phyloP scores from a whole-genome alignment of 2,888 invertebrate genomes.

The Troides helena region DNA sequence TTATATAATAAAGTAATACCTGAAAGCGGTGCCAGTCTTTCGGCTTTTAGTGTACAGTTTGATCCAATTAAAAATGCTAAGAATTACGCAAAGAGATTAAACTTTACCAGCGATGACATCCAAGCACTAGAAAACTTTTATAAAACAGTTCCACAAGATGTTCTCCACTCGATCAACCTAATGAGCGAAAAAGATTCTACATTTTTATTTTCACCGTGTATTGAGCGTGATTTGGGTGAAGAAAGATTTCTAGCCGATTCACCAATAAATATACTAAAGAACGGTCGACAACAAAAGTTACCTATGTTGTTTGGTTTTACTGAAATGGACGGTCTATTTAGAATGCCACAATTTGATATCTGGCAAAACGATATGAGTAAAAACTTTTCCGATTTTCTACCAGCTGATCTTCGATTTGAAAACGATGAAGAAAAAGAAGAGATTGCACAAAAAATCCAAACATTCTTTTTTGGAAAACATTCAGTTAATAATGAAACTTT shows the following conservation, averaged over 20 bases:
- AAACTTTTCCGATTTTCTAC: constrained; percentile 52
- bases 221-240: constrained; percentile 43
- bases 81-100: constrained; percentile 44
- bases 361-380: constrained; percentile 50
- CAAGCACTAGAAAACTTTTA: constrained; percentile 28
- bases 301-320: constrained; percentile 12
- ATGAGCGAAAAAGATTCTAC: constrained; percentile 35
- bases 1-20: constrained; percentile 48
- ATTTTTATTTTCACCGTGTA: constrained; percentile 42
- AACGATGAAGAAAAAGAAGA: constrained; percentile 42
- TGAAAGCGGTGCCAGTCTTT: constrained; percentile 31
- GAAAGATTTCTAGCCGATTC: too few species aligned
- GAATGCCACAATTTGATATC: constrained; percentile 36
- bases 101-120: constrained; percentile 43
- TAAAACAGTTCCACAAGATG: too few species aligned
- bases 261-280: too few species aligned
- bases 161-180: constrained; percentile 35
- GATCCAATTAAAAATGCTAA: constrained; percentile 53
- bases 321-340: constrained; percentile 45
- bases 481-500: constrained; percentile 40
- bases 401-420: constrained; percentile 49
- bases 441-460: constrained; percentile 43
- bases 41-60: constrained; percentile 44
- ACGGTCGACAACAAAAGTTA: too few species aligned
- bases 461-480: constrained; percentile 45